Conservation (phyloP, 2,888 invertebrate genomes). For the Conistra vaccinii region DNA sequence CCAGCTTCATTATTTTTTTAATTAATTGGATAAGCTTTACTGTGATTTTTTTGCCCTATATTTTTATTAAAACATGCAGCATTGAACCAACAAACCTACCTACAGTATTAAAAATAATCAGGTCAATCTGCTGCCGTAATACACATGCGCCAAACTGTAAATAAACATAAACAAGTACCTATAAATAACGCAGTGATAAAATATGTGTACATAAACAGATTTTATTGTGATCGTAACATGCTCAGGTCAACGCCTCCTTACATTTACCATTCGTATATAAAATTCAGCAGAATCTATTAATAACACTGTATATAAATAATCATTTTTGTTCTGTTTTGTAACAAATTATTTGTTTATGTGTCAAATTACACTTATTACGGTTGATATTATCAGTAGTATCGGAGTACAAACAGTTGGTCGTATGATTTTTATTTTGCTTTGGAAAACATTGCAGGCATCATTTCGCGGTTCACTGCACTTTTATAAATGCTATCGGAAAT, state of each 20-base stretch:
- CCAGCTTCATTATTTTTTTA: background rate
- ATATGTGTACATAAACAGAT: constrained; percentile 45
- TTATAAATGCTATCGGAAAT: constrained; percentile 34
- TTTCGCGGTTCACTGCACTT: constrained; percentile 44
- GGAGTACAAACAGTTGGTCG: constrained; percentile 18
- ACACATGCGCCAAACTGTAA: constrained; percentile 35
- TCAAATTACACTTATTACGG: constrained; percentile 25
- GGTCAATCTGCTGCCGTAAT: constrained; percentile 34
- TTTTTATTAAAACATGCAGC: background rate
- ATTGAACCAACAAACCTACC: background rate
- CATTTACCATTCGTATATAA: constrained; percentile 24
- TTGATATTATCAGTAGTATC: constrained; percentile 23
- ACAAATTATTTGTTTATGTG: constrained; percentile 25
- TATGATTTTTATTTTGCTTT: constrained; percentile 24
- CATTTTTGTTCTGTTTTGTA: constrained; percentile 37
- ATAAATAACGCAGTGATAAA: constrained; percentile 44
- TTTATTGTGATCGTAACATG: constrained; percentile 54
- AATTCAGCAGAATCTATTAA: constrained; percentile 40
- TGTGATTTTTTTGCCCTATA: background rate
- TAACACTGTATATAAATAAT: constrained; percentile 25
- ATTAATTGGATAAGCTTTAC: background rate
- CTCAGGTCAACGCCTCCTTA: constrained; percentile 46
- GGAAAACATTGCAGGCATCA: constrained; percentile 16
- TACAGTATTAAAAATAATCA: constrained; percentile 21
- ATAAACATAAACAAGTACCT: constrained; percentile 45